Percentiles rank a stretch among this genome's conserved stretches.
Conservation (phyloP, 2,797 vertebrate genomes). For the Meriones psammophilus region DNA sequence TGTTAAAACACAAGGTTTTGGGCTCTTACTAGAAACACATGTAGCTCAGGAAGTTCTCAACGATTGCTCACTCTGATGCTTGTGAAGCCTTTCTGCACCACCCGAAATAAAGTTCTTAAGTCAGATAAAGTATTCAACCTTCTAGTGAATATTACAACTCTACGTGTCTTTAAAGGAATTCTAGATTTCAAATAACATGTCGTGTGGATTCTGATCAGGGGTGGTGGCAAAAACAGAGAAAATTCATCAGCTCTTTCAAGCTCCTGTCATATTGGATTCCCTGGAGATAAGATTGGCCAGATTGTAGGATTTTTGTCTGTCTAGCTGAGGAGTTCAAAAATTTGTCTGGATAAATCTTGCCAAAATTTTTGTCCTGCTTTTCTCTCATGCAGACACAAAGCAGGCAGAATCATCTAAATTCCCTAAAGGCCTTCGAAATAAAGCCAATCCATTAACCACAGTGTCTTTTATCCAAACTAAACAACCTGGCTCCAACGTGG, state of each 20-base stretch:
- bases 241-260: not conserved
- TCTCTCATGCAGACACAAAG: constrained; percentile 44
- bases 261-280: not conserved
- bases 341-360: constrained; percentile 1
- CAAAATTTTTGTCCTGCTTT: constrained; percentile 55
- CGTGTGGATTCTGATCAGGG: not conserved
- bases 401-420: constrained; percentile 44
- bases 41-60: not conserved
- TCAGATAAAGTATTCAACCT: not conserved
- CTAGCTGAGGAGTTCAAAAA: constrained; percentile 20
- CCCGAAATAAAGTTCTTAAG: constrained; percentile 33
- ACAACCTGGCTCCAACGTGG: not conserved
- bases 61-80: not conserved
- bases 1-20: not conserved
- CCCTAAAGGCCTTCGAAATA: constrained; percentile 51
- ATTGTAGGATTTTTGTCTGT: not conserved
- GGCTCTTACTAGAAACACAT: not conserved
- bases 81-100: not conserved
- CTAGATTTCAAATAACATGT: not conserved
- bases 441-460: constrained; percentile 41
- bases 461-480: constrained; percentile 26
- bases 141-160: constrained; percentile 10
- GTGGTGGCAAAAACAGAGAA: constrained; percentile 1
- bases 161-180: constrained; percentile 40
- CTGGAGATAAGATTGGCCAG: not conserved